Evolutionary conservation across 2,113 vertebrate species (phyloP), one percentile per base, ranked within the genome.

Genomic region (Ochotona curzoniae): DNA sequence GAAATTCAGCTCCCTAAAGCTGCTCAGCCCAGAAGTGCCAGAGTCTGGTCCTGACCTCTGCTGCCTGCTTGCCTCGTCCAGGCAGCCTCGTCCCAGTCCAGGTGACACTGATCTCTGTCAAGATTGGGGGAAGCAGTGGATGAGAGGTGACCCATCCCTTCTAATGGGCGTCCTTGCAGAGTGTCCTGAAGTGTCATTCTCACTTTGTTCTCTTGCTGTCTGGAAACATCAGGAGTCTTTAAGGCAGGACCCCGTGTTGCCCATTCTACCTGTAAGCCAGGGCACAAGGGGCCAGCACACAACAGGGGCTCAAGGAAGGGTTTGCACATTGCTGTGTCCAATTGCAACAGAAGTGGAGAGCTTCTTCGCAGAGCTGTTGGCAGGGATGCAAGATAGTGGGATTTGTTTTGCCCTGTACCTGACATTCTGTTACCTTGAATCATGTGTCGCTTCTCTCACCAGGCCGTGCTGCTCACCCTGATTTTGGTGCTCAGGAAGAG

Each of bases 381-480:
- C n/a, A 11, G 57, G 80, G 26, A 32, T 44, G 44, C 25, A 38
- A 67, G 32, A 44, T 13, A 17, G 8, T 21, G 32, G 49, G 20
- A 6, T 87, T 93, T 81, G 44, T 32, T 94, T 83, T 38, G 44
- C 79, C n/a, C 18, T 13, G 6, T 17, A 4, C 30, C 44, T 7
- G 12, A 32, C 26, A 90, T 90, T 44, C 32, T 13, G 3, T 63
- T 20, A 17, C 82, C 94, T 66, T 32, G 75, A 63, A 35, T n/a
- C 54, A 79, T 54, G 54, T 91, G 30, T 75, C 5, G 14, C 20
- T 93, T 97, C 96, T 94, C 23, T 97, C 90, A 74, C 95, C 97
- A 98, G 98, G 97, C 96, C 63, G 28, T 97, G 87, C 87, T 98
- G 15, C 94, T 98, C 44, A 57, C 71, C 71, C 84, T 98, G 93